Evolutionary conservation across 2,797 vertebrate species (phyloP).

Genomic region (Molossus molossus): DNA sequence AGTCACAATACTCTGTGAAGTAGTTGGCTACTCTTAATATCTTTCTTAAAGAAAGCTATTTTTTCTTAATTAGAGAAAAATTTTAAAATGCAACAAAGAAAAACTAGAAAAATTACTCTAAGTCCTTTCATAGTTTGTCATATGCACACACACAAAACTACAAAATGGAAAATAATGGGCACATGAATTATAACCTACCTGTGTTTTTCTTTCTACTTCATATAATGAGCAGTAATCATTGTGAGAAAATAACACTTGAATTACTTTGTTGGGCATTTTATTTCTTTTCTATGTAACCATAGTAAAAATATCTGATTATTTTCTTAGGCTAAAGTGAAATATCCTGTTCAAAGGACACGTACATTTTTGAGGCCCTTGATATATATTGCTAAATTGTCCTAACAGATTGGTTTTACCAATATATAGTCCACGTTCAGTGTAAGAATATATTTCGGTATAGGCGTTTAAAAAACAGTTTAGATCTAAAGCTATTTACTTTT

Average conservation of each 20-base stretch:
- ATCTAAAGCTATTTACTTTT: conserved; percentile 20
- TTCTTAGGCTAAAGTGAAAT: conserved; percentile 52
- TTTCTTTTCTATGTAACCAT: background rate
- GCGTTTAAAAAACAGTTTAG: background rate
- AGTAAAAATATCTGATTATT: conserved; percentile 47
- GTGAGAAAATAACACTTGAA: background rate
- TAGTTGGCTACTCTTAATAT: background rate
- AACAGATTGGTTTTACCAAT: background rate
- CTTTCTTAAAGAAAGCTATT: background rate
- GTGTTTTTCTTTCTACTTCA: background rate
- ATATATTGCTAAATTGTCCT: conserved; percentile 1
- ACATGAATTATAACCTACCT: background rate
- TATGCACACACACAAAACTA: background rate
- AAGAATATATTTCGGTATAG: background rate
- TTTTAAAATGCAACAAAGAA: conserved; percentile 8
- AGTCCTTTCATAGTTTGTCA: background rate
- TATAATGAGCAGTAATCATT: conserved; percentile 1
- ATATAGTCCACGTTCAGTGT: background rate
- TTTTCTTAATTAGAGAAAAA: conserved; percentile 4
- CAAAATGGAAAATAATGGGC: conserved; percentile 2
- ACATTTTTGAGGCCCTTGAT: conserved; percentile 33
- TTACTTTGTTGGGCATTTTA: conserved; percentile 19
- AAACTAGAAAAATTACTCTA: conserved; percentile 4
- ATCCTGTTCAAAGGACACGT: background rate
- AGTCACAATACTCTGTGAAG: conserved; percentile 1